These are phyloP conservation scores for Zoroaster sp. DNA, from an alignment of 53 echinoderm and acorn worm genomes.

Conservation along the genomic window DNA sequence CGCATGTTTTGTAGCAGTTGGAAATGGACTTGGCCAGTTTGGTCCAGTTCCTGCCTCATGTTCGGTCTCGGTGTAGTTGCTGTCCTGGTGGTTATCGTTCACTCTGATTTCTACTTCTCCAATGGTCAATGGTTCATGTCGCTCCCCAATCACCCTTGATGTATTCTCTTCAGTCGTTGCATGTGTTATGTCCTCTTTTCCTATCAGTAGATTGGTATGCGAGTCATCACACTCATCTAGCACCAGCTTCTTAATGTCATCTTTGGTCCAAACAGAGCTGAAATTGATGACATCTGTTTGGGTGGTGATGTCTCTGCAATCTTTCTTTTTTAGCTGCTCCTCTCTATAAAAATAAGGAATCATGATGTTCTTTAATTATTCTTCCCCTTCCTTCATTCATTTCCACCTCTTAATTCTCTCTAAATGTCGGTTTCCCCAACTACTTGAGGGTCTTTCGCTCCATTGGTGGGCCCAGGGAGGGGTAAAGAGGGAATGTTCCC, in stretches of 20 bases:
- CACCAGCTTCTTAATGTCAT: too few relatives aligned
- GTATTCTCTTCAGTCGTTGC: background rate
- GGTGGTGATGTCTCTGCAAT: background rate
- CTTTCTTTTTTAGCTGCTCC: background rate
- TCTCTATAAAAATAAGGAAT: background rate
- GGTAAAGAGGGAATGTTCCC: too few relatives aligned
- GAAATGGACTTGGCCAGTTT: background rate
- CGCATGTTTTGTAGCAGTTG: background rate
- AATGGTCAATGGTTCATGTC: background rate
- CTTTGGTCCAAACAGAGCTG: too few relatives aligned
- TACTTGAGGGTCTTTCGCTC: too few relatives aligned
- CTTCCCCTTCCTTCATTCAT: too few relatives aligned
- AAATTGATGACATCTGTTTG: background rate
- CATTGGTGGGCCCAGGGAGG: too few relatives aligned
- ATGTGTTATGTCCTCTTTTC: too few relatives aligned
- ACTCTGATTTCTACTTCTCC: background rate
- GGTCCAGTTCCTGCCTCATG: background rate
- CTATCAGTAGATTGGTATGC: too few relatives aligned
- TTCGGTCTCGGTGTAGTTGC: background rate
- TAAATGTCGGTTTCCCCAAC: too few relatives aligned
- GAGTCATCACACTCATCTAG: too few relatives aligned
- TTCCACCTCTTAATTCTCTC: too few relatives aligned
- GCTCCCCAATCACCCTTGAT: background rate
- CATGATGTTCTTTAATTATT: too few relatives aligned
- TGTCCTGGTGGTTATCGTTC: background rate